Conservation (phyloP, 1,140 invertebrate genomes). For the Galendromus occidentalis region DNA sequence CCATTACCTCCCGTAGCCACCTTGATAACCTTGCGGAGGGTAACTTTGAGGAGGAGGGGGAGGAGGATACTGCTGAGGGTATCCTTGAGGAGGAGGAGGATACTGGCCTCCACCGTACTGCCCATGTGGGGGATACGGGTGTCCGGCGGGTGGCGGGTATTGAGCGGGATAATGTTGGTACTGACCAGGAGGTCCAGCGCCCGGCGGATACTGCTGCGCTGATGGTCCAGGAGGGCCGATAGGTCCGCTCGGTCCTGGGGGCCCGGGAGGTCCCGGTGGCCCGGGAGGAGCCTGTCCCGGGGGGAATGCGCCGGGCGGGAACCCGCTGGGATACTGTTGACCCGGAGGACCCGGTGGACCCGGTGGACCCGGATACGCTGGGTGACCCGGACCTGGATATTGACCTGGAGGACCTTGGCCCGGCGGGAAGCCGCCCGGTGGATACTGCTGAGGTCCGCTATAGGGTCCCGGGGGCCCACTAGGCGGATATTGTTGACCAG, state of each 20-base stretch:
- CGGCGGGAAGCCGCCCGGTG: not conserved
- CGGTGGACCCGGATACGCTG: not conserved
- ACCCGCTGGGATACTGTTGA: not conserved
- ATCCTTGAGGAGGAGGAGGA: not conserved
- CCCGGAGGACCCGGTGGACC: not conserved
- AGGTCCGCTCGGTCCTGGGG: not conserved
- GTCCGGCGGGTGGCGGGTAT: not conserved
- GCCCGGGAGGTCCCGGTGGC: not conserved
- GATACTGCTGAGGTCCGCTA: not conserved
- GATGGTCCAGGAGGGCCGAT: not conserved
- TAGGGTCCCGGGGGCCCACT: not conserved
- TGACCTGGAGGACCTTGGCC: slow-evolving; percentile 5
- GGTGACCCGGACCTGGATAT: not conserved
- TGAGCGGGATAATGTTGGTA: slow-evolving; percentile 3
- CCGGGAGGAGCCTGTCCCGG: no score
- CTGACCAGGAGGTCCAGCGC: not conserved
- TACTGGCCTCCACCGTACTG: not conserved
- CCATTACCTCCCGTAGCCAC: not conserved
- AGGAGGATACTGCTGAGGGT: not conserved
- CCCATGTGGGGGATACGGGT: not conserved
- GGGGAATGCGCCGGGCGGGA: not conserved
- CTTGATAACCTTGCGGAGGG: slow-evolving; percentile 3
- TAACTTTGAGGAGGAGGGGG: not conserved
- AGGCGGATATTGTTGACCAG: not conserved
- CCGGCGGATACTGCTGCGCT: not conserved